phyloP scores from a whole-genome alignment of 1,140 invertebrate genomes.

The Sycophaga agraensis region DNA sequence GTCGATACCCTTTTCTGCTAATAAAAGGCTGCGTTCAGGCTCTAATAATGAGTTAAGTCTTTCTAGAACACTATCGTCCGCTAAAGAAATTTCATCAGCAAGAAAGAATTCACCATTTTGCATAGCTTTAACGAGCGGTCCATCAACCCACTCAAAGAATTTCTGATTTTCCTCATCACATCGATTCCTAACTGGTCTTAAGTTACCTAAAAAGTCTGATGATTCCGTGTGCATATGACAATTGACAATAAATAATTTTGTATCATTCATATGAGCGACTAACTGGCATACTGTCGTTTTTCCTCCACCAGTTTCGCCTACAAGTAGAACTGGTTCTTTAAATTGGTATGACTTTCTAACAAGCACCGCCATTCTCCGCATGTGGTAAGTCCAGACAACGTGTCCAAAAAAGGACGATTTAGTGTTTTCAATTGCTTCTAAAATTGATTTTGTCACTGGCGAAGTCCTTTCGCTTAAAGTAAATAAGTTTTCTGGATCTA shows the following conservation, averaged over 20 bases:
- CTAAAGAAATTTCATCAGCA: conserved; percentile 98
- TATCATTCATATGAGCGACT: conserved; percentile 68
- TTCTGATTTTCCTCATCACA: conserved; percentile 57
- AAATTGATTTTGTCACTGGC: conserved; percentile 70
- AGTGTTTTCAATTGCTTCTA: conserved; percentile 67
- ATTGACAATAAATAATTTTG: conserved; percentile 80
- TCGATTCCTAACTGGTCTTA: conserved; percentile 83
- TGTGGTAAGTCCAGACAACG: conserved; percentile 91
- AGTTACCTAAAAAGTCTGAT: conserved; percentile 93
- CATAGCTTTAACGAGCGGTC: conserved; percentile 92
- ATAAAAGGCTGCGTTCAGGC: conserved; percentile 84
- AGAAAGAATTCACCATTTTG: conserved; percentile 83
- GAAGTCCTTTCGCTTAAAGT: conserved; percentile 74
- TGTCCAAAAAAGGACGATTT: conserved; percentile 67
- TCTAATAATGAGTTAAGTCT: conserved; percentile 96
- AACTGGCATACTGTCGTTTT: conserved; percentile 97
- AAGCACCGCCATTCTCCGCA: conserved; percentile 89
- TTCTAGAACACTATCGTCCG: conserved; percentile 98
- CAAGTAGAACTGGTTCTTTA: conserved; percentile 91
- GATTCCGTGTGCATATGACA: conserved; percentile 99
- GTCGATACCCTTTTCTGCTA: conserved; percentile 81
- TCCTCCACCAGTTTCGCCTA: conserved; percentile 98
- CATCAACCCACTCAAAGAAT: conserved; percentile 98
- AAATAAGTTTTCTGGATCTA: conserved; percentile 77
- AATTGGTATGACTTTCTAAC: conserved; percentile 88